Evolutionary conservation across 2,113 vertebrate genomes (phyloP).

Genomic region (Cervus canadensis): DNA sequence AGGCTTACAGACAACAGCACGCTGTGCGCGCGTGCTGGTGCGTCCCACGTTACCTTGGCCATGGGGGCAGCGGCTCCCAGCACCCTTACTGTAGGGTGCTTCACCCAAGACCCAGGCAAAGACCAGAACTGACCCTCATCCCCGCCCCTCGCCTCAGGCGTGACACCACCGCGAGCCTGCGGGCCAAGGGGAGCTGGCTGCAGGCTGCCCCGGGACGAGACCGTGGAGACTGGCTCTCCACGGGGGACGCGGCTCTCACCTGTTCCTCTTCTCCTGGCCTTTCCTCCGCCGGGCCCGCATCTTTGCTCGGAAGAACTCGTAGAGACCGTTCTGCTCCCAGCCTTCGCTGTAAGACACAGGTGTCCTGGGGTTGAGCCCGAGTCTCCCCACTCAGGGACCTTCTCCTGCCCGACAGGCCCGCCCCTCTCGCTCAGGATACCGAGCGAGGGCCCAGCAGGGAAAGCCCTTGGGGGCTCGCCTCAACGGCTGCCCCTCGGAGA

Average conservation of each 20-base stretch:
- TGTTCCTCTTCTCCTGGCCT: slow-evolving; percentile 94
- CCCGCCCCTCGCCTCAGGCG: rapidly evolving
- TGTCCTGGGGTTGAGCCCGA: rapidly evolving
- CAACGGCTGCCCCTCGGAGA: background rate
- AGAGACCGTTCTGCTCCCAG: slow-evolving; percentile 98
- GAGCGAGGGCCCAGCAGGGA: background rate
- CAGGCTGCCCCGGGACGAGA: background rate
- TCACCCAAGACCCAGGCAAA: background rate
- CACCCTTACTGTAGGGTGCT: background rate
- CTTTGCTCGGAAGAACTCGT: slow-evolving; percentile 98
- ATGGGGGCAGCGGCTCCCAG: background rate
- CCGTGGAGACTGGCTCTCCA: background rate
- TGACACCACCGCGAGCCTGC: background rate
- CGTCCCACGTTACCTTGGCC: background rate
- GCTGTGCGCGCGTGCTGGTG: background rate
- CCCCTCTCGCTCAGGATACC: background rate
- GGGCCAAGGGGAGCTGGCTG: background rate
- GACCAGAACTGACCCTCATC: background rate
- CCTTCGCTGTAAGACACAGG: slow-evolving; percentile 87
- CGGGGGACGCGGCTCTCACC: slow-evolving; percentile 75
- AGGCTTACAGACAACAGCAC: background rate
- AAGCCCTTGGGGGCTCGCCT: background rate
- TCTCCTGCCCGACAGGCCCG: background rate
- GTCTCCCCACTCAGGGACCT: background rate
- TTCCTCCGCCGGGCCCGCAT: slow-evolving; percentile 96